Evolutionary conservation across 2,888 invertebrate genomes (phyloP).

Genomic region (Volucella bombylans): DNA sequence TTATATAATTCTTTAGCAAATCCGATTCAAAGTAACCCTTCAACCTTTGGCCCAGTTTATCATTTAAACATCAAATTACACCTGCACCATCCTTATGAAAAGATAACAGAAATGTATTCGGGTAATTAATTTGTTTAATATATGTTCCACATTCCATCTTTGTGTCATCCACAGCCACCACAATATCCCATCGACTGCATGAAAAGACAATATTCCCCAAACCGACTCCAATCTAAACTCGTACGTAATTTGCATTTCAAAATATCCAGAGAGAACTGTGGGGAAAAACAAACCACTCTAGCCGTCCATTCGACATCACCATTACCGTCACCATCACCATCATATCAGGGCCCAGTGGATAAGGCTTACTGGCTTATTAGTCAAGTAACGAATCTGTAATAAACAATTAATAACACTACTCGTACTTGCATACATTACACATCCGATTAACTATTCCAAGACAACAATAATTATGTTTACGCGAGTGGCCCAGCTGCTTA

Average conservation of each 20-base stretch:
- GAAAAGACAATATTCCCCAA: conserved; percentile 25
- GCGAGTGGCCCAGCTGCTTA: conserved; percentile 65
- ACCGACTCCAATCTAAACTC: background rate
- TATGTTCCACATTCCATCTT: conserved; percentile 8
- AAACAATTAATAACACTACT: conserved; percentile 70
- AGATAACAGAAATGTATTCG: conserved; percentile 42
- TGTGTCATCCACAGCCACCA: conserved; percentile 7
- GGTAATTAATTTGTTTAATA: conserved; percentile 45
- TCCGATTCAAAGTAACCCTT: background rate
- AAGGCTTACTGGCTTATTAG: conserved; percentile 51
- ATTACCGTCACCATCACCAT: background rate
- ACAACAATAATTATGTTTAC: conserved; percentile 69
- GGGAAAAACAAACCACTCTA: conserved; percentile 67
- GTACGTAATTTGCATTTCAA: conserved; percentile 29
- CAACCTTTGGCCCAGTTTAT: conserved; percentile 8
- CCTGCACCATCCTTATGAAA: background rate
- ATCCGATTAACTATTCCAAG: conserved; percentile 48
- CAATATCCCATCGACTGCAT: conserved; percentile 19
- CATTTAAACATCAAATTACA: conserved; percentile 45
- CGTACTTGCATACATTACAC: conserved; percentile 60
- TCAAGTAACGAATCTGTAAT: conserved; percentile 64
- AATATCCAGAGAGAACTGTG: conserved; percentile 8
- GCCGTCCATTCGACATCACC: background rate
- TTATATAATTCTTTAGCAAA: too few relatives aligned
- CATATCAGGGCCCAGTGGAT: background rate